Percentiles rank a stretch among this genome's conserved stretches.
Evolutionary conservation across 2,113 vertebrate species (phyloP).

Genomic region (Elanoides forficatus): DNA sequence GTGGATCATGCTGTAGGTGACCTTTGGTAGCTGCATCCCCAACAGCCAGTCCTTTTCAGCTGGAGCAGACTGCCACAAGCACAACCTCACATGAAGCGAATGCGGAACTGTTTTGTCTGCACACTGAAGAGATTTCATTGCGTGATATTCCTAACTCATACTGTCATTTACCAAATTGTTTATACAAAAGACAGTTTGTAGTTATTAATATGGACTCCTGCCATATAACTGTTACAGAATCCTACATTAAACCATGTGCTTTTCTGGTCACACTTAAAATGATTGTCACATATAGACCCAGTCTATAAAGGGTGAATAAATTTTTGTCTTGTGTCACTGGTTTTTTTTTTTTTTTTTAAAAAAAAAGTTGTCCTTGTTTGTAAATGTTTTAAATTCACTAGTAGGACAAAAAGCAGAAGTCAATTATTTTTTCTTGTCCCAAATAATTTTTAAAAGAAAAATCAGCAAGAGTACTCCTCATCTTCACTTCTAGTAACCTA

Average conservation of each 20-base stretch:
- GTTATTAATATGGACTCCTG: not conserved
- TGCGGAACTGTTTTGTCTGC: not conserved
- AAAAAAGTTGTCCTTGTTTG: not conserved
- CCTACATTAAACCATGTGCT: not conserved
- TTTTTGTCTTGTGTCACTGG: not conserved
- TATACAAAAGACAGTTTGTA: not conserved
- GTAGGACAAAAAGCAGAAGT: not conserved
- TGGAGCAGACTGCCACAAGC: not conserved
- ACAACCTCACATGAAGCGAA: accelerated
- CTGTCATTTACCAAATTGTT: not conserved
- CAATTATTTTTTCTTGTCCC: not conserved
- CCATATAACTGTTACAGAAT: not conserved
- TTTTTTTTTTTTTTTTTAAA: too few species aligned
- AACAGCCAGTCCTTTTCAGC: not conserved
- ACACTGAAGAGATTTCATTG: not conserved
- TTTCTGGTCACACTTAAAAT: not conserved
- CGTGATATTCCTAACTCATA: not conserved
- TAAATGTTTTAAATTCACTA: not conserved
- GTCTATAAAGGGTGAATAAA: not conserved
- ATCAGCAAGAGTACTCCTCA: not conserved
- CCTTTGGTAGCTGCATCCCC: not conserved
- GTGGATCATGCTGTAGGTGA: not conserved
- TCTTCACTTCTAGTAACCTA: not conserved
- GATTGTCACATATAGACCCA: accelerated
- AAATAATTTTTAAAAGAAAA: not conserved